Conservation (phyloP, 2,113 vertebrate genomes). For the Pao palembangensis region DNA sequence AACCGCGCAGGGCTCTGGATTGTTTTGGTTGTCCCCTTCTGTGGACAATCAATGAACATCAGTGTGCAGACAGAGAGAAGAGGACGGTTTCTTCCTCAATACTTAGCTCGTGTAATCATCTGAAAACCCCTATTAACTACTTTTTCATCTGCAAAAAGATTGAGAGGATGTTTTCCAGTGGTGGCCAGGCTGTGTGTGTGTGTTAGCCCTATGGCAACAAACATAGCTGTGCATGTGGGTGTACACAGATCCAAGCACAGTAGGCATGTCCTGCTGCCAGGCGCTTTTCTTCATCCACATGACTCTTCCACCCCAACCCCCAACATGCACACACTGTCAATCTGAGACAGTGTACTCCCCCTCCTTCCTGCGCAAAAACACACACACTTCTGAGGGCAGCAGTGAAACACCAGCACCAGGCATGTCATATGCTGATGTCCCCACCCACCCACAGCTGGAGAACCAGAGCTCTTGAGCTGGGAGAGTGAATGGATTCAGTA, state of each 20-base stretch:
- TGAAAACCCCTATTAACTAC: constrained; percentile 16
- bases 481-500: constrained; percentile 52
- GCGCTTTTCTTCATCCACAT: constrained; percentile 53
- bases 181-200: constrained; percentile 10
- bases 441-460: constrained; percentile 64
- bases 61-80: constrained; percentile 39
- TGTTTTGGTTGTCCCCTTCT: constrained; percentile 42
- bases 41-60: constrained; percentile 48
- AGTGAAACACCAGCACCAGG: constrained; percentile 51
- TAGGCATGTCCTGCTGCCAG: constrained; percentile 63
- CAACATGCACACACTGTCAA: constrained; percentile 12
- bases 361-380: constrained; percentile 5
- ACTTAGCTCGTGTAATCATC: constrained; percentile 15
- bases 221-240: constrained; percentile 67
- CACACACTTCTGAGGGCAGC: constrained; percentile 25
- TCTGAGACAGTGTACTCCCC: constrained; percentile 16
- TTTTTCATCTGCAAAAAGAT: constrained; percentile 15
- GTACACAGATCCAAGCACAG: constrained; percentile 45
- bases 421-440: constrained; percentile 65
- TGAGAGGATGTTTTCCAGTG: constrained; percentile 13
- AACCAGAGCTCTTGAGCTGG: constrained; percentile 51
- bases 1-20: neutral
- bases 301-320: constrained; percentile 10
- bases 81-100: constrained; percentile 35
- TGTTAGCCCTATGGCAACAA: constrained; percentile 57